Evolutionary conservation across 2,797 vertebrate genomes (phyloP), one percentile per base, ranked within the genome.

Genomic region (Coendou prehensilis): DNA sequence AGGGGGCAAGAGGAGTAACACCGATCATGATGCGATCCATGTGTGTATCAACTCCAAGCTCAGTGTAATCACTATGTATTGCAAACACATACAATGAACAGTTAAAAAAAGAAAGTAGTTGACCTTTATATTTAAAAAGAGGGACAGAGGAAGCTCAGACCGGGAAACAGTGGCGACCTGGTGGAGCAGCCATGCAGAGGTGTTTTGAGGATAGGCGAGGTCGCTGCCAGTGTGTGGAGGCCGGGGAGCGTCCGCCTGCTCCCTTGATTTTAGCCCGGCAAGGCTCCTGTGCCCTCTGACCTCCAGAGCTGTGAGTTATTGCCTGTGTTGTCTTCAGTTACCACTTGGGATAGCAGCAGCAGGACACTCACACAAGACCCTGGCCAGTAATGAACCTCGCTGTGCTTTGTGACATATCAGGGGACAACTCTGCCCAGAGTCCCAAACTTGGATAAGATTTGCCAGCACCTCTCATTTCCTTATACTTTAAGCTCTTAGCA

Each of bases 331-430:
- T 33, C 14, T 15, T 61, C 75, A 47, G 7, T n/a, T 13, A n/a
- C 17, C 11, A 2, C 37, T 9, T 73, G 50, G 64, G 30, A 5
- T 7, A 23, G 6, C 30, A 57, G 61, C 59, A 23, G 0, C 6
- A 8, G 11, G 13, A 33, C 41, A 26, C 2, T 7, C 9, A 59
- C 6, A 30, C 10, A 23, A 28, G 11, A 50, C 50, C 30, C 26
- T 85, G 7, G 11, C 15, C 26, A 45, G 22, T 15, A 50, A 22
- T 23, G n/a, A n/a, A 33, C 22, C 37, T 13, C 59, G 0, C 23
- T 61, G 22, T 4, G 9, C 0, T 0, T 0, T 6, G 13, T 37
- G 20, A 20, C 22, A 0, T 6, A 0, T 22, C 20, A 1, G 30
- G 13, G 18, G 47, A 0, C 3, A 76, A 11, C 30, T 59, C 75